Evolutionary conservation across 1,140 invertebrate genomes (phyloP), one percentile per base, ranked within the genome.

Genomic region (Pteromalus puparum): DNA sequence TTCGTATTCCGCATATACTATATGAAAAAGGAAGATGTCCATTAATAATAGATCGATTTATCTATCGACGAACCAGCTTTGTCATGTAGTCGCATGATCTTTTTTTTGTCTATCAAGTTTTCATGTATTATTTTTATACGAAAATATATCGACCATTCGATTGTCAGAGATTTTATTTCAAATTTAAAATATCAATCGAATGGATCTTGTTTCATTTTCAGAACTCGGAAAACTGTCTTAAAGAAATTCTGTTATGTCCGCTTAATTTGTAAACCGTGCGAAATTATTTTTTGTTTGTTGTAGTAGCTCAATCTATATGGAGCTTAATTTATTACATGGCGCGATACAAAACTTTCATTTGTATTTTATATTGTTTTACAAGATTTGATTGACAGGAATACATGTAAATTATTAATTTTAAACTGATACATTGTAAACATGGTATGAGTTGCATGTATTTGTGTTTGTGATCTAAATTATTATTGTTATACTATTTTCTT

Each of bases 351-450:
- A 81, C 46, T 73, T 61, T 46, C 30, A 67, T 61, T 68, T 75
- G 61, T 82, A 82, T 24, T 9, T 82, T 76, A n/a, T 18, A 74
- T 67, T 68, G 65, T 61, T 76, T 68, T 18, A 61, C 34, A 68
- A 76, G 42, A 76, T 42, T 76, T 82, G 46, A 24, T 18, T 76
- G 24, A 30, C 30, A 46, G 13, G 13, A 67, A 76, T 76, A 76
- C 21, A 72, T 78, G 75, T 83, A 83, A 78, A 72, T 78, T 82
- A 67, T 67, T 61, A 9, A 83, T 48, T 77, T 72, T 13, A 15
- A 30, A 79, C 26, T 79, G 76, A 38, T 84, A 65, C 26, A 73
- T 84, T 84, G 83, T 84, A 84, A 84, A 81, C 68, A 84, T 79
- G 70, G 48, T 76, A 70, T 84, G 13, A 72, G 46, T 84, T 81